Evolutionary conservation across 1,140 invertebrate species (phyloP).

Genomic region (Helicoverpa zea): DNA sequence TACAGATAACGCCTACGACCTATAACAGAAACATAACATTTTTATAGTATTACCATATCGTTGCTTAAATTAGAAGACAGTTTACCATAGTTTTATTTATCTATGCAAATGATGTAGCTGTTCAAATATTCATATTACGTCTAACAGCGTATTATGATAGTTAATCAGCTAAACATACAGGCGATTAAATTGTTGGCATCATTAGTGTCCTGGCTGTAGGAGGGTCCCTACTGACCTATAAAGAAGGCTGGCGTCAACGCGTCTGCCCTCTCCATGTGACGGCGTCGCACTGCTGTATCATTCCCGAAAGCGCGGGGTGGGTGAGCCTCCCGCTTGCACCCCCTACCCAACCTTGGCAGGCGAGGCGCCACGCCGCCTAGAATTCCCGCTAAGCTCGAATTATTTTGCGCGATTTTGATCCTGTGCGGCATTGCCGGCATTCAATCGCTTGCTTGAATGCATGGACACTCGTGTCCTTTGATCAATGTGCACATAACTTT

Average conservation of each 20-base stretch:
- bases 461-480: background rate
- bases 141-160: slow-evolving; percentile 13
- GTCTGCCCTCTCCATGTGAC: slow-evolving; percentile 50
- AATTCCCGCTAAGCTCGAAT: slow-evolving; percentile 24
- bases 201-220: slow-evolving; percentile 20
- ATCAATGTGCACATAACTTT: background rate
- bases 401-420: slow-evolving; percentile 40
- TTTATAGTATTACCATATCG: too few relatives aligned
- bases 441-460: slow-evolving; percentile 6
- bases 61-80: too few relatives aligned
- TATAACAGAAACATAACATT: too few relatives aligned
- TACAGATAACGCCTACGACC: too few relatives aligned
- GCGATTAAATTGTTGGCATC: slow-evolving; percentile 26
- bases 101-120: background rate
- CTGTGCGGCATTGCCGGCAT: slow-evolving; percentile 29
- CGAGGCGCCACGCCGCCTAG: slow-evolving; percentile 56
- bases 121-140: slow-evolving; percentile 19
- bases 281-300: slow-evolving; percentile 67
- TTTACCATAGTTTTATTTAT: background rate
- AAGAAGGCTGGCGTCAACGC: slow-evolving; percentile 27
- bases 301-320: slow-evolving; percentile 52
- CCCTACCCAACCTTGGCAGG: slow-evolving; percentile 30
- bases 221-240: slow-evolving; percentile 26
- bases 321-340: slow-evolving; percentile 15
- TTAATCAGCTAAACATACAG: slow-evolving; percentile 10